Evolutionary conservation across 2,797 vertebrate genomes (phyloP), one percentile per base, ranked within the genome.

Genomic region (Tolypeutes matacus): DNA sequence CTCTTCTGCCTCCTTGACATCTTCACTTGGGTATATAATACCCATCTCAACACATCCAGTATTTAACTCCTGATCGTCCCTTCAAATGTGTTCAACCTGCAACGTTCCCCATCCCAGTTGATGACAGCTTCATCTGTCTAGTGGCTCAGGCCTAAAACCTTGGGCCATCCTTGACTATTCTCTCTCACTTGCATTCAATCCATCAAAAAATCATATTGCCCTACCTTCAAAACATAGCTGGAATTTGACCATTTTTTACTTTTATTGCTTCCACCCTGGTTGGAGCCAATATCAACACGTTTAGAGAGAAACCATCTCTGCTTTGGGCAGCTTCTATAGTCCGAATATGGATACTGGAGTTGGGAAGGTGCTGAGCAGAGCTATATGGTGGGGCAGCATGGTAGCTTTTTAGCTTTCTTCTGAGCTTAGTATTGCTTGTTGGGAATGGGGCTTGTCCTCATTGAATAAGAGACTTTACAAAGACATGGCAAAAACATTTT

Each of bases 181-280:
- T 77, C 15, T n/a, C n/a, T 49, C 31, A 65, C 13, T 67, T 65
- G 23, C 20, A 34, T 36, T 64, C 31, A 34, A 4, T 29, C 12
- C 27, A 7, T 6, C 5, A 12, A 51, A 77, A 25, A 6, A 1
- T 25, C 49, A 58, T 42, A n/a, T 6, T 58, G 13, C 36, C 3
- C 18, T 36, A 0, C 34, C 36, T 31, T 36, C 17, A 21, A 18
- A 53, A 12, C 34, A 0, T 14, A 6, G 12, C 56, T 15, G 1
- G 29, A 8, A 17, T 34, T 42, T 72, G 64, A 27, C 67, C 49
- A 4, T 29, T 29, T 10, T 39, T 29, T 9, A 3, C 23, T 11
- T 36, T n/a, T 62, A n/a, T 18, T 31, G 25, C 77, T 60, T 42
- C 78, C 27, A 9, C 13, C 8, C n/a, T 42, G 34, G 25, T 46